A percentile compares a stretch with the other conserved stretches of the same genome.
phyloP scores from a whole-genome alignment of 92 coral and sea anemone genomes.

The Pocillopora meandrina region DNA sequence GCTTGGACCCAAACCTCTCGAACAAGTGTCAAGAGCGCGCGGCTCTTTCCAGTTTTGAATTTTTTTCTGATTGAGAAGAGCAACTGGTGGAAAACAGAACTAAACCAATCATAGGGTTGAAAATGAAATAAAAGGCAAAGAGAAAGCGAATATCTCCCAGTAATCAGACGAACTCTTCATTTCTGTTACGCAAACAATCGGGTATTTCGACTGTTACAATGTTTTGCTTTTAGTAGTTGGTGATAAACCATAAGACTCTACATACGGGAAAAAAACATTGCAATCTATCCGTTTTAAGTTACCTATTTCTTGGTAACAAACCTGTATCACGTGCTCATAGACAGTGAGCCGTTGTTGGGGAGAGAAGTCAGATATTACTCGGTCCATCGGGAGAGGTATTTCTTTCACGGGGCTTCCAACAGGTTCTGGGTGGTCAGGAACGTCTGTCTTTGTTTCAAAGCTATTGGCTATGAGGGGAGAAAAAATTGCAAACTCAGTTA shows the following conservation, averaged over 20 bases:
- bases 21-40: no score
- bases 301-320: neutral
- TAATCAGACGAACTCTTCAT: neutral
- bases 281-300: neutral
- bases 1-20: no score
- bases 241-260: no score
- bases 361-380: constrained; percentile 56
- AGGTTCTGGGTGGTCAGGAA: neutral
- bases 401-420: neutral
- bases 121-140: no score
- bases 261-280: no score
- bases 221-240: neutral
- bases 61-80: no score
- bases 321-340: constrained; percentile 85
- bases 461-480: neutral
- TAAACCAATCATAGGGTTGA: no score
- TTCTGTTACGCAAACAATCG: neutral
- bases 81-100: no score
- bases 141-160: no score
- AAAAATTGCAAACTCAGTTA: neutral
- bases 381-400: constrained; percentile 61
- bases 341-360: constrained; percentile 68
- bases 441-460: neutral
- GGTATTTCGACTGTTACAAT: neutral
- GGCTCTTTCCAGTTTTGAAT: no score